phyloP scores from a whole-genome alignment of 2,113 vertebrate species.

The Guaruba guarouba region DNA sequence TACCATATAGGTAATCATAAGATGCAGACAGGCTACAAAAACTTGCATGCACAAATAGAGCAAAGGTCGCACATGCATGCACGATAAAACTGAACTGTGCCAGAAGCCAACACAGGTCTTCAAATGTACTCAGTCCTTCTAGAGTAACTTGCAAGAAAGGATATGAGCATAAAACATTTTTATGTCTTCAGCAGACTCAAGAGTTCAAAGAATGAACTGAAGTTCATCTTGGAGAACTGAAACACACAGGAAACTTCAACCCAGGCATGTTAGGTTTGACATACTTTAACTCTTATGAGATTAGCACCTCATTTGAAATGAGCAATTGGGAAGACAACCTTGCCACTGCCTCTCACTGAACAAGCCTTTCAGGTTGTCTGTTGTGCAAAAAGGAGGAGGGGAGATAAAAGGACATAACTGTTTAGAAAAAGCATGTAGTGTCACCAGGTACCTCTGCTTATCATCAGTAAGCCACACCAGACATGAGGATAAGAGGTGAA shows the following conservation, averaged over 20 bases:
- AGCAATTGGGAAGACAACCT: background rate
- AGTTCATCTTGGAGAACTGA: background rate
- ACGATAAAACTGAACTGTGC: background rate
- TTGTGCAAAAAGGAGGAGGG: background rate
- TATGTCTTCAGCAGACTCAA: background rate
- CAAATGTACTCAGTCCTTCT: background rate
- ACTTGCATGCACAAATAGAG: background rate
- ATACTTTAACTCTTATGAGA: background rate
- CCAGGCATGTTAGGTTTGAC: background rate
- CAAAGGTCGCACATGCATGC: background rate
- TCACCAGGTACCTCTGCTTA: background rate
- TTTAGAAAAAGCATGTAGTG: background rate
- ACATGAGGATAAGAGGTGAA: background rate
- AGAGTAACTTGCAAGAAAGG: background rate
- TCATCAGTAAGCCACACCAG: background rate
- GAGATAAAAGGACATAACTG: background rate
- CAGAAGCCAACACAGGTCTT: background rate
- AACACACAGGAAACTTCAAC: constrained; percentile 9
- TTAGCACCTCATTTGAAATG: background rate
- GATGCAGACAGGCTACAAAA: background rate
- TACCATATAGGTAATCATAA: background rate
- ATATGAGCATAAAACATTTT: background rate
- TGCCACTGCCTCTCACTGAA: background rate
- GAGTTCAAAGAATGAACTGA: background rate
- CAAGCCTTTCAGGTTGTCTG: background rate